phyloP scores from a whole-genome alignment of 2,797 vertebrate genomes.

The Coilia nasus region DNA sequence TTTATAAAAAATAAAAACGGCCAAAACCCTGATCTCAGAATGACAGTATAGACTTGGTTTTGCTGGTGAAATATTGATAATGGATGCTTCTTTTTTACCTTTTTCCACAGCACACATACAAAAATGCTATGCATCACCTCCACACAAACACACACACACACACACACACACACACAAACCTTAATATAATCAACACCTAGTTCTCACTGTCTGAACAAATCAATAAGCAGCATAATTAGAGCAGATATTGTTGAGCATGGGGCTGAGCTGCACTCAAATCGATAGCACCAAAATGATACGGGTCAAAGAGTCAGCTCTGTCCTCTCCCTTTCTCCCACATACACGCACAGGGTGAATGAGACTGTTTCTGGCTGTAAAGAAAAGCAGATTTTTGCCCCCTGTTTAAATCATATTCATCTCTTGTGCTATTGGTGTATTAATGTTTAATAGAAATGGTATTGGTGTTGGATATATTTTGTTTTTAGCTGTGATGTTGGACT shows the following conservation, averaged over 20 bases:
- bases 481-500: neutral
- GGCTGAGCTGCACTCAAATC: slow-evolving; percentile 48
- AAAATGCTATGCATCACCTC: neutral
- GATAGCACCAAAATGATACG: slow-evolving; percentile 38
- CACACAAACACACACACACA: neutral
- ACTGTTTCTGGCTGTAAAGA: too few species aligned
- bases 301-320: slow-evolving; percentile 4
- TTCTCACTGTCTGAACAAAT: slow-evolving; percentile 19
- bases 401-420: neutral
- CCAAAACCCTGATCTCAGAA: neutral
- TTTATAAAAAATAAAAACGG: neutral
- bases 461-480: neutral
- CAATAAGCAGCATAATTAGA: slow-evolving; percentile 26
- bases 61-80: neutral
- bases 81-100: neutral
- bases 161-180: neutral
- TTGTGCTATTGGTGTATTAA: neutral
- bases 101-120: neutral
- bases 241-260: neutral
- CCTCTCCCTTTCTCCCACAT: neutral
- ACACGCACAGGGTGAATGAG: too few species aligned
- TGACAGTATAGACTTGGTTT: too few species aligned
- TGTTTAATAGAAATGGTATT: neutral
- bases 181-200: neutral
- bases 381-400: neutral